These are phyloP conservation scores for Telenomus remus DNA, from an alignment of 1,140 invertebrate species.

Conservation along the genomic window DNA sequence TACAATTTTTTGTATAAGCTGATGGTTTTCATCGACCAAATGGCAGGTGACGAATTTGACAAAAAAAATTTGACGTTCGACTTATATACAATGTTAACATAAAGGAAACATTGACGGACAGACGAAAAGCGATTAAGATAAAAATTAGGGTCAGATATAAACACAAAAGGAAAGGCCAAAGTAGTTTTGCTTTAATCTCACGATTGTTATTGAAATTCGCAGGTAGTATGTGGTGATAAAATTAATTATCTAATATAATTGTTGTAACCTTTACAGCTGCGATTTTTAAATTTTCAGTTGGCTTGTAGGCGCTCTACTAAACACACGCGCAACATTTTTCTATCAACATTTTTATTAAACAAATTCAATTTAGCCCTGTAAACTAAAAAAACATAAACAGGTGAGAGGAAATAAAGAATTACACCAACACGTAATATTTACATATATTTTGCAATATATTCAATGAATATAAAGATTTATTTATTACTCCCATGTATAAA, in stretches of 20 bases:
- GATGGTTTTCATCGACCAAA: not conserved
- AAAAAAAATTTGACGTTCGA: not conserved
- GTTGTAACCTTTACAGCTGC: no score
- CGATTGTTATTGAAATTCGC: conserved; percentile 23
- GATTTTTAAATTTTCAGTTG: no score
- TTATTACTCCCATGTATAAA: conserved; percentile 36
- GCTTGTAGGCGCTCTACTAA: no score
- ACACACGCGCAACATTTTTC: no score
- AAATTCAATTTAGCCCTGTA: no score
- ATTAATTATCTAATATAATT: conserved; percentile 17
- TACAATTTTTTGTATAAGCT: not conserved
- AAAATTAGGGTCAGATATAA: conserved; percentile 39
- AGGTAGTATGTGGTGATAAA: not conserved
- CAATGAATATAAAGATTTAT: conserved; percentile 8
- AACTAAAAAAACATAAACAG: no score
- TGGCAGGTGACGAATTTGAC: not conserved
- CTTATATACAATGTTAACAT: not conserved
- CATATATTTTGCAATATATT: not conserved
- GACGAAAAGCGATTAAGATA: conserved; percentile 10
- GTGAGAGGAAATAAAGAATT: no score
- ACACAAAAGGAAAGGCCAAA: conserved; percentile 15
- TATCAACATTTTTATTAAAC: no score
- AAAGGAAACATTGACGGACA: not conserved
- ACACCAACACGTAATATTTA: no score
- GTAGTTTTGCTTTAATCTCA: conserved; percentile 26